phyloP scores from a whole-genome alignment of 2,888 invertebrate species.

The Agapostemon virescens region DNA sequence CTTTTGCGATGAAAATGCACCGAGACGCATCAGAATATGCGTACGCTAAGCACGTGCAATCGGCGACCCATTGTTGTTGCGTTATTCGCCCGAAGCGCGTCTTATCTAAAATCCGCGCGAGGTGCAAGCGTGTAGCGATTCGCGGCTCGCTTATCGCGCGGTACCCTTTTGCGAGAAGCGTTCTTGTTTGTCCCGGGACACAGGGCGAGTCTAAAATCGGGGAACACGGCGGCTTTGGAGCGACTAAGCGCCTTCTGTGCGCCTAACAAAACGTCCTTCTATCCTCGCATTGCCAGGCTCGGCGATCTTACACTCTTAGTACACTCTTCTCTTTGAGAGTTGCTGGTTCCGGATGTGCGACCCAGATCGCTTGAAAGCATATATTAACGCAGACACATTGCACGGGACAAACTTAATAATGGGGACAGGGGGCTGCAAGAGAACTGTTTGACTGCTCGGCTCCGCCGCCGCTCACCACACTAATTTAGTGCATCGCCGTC shows the following conservation, averaged over 20 bases:
- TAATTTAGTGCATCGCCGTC: conserved; percentile 45
- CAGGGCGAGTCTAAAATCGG: conserved; percentile 17
- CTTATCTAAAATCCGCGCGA: not conserved
- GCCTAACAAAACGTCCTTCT: conserved; percentile 12
- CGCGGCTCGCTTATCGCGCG: too few species aligned
- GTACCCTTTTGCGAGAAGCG: not conserved
- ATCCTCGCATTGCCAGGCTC: conserved; percentile 18
- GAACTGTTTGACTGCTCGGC: conserved; percentile 46
- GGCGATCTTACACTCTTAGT: conserved; percentile 24
- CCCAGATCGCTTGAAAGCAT: conserved; percentile 54
- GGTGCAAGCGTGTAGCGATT: not conserved
- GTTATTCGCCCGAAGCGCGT: too few species aligned
- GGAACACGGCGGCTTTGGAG: not conserved
- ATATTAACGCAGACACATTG: conserved; percentile 60
- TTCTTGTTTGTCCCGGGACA: not conserved
- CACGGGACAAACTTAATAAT: conserved; percentile 65
- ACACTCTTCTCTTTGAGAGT: conserved; percentile 26
- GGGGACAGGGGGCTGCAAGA: conserved; percentile 36
- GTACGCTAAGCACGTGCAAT: too few species aligned
- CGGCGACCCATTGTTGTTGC: too few species aligned
- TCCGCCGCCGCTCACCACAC: conserved; percentile 12
- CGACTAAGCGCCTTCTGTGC: conserved; percentile 10
- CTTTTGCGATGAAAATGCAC: too few species aligned
- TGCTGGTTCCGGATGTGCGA: conserved; percentile 23
- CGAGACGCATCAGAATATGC: too few species aligned